A percentile compares a stretch with the other conserved stretches of the same genome.
Conservation (phyloP, 2,113 vertebrate species). For the Carlito syrichta region DNA sequence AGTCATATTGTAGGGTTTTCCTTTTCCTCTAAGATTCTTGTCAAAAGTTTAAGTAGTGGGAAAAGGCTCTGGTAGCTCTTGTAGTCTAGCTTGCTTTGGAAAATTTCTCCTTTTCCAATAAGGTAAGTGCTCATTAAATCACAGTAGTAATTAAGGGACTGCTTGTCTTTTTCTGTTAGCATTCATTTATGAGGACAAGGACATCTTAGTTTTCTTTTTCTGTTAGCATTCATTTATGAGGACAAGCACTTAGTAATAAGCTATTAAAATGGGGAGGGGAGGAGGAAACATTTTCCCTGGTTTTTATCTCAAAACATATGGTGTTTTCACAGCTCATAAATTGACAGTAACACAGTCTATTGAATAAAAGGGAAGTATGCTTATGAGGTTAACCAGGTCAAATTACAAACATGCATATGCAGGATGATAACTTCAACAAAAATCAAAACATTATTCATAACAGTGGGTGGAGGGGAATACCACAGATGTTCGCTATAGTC, state of each 20-base stretch:
- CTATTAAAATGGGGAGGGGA: background rate
- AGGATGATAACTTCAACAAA: background rate
- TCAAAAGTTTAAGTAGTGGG: background rate
- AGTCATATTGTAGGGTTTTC: background rate
- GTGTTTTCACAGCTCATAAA: background rate
- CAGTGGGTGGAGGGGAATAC: background rate
- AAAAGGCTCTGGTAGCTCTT: background rate
- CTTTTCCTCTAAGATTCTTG: background rate
- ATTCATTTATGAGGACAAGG: background rate
- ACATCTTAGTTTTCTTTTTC: background rate
- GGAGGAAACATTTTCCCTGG: background rate
- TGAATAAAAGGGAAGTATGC: background rate
- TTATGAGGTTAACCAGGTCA: background rate
- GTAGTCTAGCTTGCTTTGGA: background rate
- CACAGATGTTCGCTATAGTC: background rate
- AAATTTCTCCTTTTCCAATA: background rate
- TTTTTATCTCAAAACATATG: constrained; percentile 23
- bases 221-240: background rate
- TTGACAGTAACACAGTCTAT: background rate
- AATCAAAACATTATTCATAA: background rate
- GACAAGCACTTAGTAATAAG: background rate
- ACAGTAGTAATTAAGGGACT: background rate
- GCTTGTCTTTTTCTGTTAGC: background rate
- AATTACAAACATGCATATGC: background rate
- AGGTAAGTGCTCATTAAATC: constrained; percentile 7